A percentile compares a stretch with the other conserved stretches of the same genome.
These are phyloP conservation scores for Andrena fulva DNA, from an alignment of 2,888 invertebrate species.

Conservation along the genomic window DNA sequence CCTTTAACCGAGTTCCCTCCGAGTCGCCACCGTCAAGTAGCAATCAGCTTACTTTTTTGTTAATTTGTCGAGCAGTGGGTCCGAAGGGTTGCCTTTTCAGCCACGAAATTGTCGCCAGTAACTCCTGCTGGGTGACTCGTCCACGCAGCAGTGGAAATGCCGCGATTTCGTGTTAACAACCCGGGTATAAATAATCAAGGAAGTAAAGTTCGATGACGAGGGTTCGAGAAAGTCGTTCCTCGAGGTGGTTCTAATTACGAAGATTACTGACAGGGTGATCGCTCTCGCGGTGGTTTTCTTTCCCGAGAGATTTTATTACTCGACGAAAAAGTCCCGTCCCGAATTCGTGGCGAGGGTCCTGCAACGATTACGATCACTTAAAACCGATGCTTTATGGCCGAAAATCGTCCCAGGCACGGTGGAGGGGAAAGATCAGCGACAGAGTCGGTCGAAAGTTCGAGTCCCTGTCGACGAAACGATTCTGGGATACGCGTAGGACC, in stretches of 20 bases:
- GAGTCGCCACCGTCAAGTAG: neutral
- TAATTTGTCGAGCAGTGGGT: neutral
- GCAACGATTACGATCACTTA: constrained; percentile 3
- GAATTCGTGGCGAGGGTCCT: neutral
- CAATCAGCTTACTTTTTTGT: neutral
- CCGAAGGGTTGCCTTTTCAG: neutral
- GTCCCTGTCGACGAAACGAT: constrained; percentile 1
- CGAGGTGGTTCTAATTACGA: constrained; percentile 27
- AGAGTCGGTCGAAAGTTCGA: constrained; percentile 9
- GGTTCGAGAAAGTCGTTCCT: constrained; percentile 12
- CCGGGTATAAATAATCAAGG: constrained; percentile 24
- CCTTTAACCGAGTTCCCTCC: too few species aligned
- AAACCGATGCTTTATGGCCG: constrained; percentile 19
- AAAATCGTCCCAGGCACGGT: constrained; percentile 22
- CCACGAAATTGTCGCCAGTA: neutral
- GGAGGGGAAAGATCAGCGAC: neutral
- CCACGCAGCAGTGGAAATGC: constrained; percentile 7
- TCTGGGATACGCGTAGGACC: constrained; percentile 8
- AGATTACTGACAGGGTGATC: neutral
- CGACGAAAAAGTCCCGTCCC: neutral
- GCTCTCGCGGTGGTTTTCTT: neutral
- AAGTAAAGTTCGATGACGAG: neutral
- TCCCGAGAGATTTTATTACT: neutral
- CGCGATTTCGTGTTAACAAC: constrained; percentile 32
- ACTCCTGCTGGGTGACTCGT: neutral